phyloP scores from a whole-genome alignment of 2,113 vertebrate genomes.

The Oostethus manadensis region DNA sequence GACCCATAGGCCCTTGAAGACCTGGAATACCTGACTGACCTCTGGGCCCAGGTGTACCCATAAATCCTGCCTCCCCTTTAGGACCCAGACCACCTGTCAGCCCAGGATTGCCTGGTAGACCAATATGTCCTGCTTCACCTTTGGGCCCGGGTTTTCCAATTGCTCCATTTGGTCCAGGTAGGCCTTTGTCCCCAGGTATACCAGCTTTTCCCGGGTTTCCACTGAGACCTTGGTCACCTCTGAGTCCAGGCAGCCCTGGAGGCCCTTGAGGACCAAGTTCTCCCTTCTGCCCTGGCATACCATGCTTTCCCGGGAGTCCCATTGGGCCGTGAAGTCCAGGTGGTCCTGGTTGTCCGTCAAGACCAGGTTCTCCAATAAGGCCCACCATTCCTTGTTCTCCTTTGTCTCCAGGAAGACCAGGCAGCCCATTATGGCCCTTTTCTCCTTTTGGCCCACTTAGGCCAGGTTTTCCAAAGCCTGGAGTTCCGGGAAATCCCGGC shows the following conservation, averaged over 20 bases:
- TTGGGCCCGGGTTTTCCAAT: constrained; percentile 87
- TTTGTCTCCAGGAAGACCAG: constrained; percentile 82
- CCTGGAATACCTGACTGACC: constrained; percentile 92
- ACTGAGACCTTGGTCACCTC: constrained; percentile 83
- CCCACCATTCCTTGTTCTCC: constrained; percentile 84
- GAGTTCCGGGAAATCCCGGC: constrained; percentile 82
- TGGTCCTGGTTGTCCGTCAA: constrained; percentile 78
- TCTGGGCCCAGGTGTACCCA: constrained; percentile 83
- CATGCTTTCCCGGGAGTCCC: constrained; percentile 91
- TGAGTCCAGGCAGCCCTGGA: constrained; percentile 82
- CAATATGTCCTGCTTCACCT: constrained; percentile 85
- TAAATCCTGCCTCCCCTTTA: constrained; percentile 84
- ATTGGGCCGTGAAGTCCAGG: constrained; percentile 86
- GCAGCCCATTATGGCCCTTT: constrained; percentile 80
- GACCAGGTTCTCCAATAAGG: constrained; percentile 76
- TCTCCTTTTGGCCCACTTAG: constrained; percentile 86
- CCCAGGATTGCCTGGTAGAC: constrained; percentile 85
- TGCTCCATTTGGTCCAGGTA: constrained; percentile 80
- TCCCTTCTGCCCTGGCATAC: constrained; percentile 83
- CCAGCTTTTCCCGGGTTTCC: constrained; percentile 86
- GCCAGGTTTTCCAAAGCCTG: constrained; percentile 91
- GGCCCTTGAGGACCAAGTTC: constrained; percentile 84
- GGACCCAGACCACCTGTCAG: constrained; percentile 73
- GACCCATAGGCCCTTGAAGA: constrained; percentile 86
- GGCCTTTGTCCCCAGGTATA: constrained; percentile 83